phyloP scores from a whole-genome alignment of 2,888 invertebrate species.

The Eupithecia pulchellata region DNA sequence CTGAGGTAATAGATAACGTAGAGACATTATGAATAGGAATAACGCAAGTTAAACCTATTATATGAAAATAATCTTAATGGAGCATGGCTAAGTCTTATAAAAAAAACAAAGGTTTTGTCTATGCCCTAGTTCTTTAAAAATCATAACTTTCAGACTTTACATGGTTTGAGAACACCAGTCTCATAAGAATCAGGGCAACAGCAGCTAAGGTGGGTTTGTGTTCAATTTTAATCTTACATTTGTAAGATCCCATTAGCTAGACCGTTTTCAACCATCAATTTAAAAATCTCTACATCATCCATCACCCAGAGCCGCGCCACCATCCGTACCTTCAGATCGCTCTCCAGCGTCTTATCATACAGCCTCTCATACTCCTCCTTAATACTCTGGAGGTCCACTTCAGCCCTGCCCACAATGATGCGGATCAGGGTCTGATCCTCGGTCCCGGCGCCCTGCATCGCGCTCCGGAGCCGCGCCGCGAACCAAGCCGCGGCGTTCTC shows the following conservation, averaged over 20 bases:
- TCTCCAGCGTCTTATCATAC: constrained; percentile 88
- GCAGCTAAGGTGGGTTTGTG: too few species aligned
- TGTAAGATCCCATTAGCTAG: neutral
- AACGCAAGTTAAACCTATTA: neutral
- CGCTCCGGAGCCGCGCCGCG: constrained; percentile 87
- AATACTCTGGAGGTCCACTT: constrained; percentile 89
- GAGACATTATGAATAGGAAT: neutral
- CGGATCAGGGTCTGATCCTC: constrained; percentile 89
- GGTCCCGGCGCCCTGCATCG: constrained; percentile 90
- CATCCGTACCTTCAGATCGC: constrained; percentile 84
- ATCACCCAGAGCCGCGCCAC: neutral
- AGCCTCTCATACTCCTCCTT: constrained; percentile 89
- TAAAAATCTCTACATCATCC: neutral
- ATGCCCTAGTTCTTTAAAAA: neutral
- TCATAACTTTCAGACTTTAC: too few species aligned
- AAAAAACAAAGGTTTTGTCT: too few species aligned
- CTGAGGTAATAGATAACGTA: constrained; percentile 1
- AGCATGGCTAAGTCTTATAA: too few species aligned
- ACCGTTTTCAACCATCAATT: neutral
- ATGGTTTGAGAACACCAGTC: too few species aligned
- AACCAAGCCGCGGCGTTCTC: constrained; percentile 89
- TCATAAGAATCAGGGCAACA: neutral
- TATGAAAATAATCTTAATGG: too few species aligned
- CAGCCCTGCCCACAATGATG: constrained; percentile 87
- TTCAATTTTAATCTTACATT: neutral